Percentiles rank a stretch among this genome's conserved stretches.
These are phyloP conservation scores for Gorsachius goisagi DNA, from an alignment of 2,113 vertebrate genomes.

Conservation along the genomic window DNA sequence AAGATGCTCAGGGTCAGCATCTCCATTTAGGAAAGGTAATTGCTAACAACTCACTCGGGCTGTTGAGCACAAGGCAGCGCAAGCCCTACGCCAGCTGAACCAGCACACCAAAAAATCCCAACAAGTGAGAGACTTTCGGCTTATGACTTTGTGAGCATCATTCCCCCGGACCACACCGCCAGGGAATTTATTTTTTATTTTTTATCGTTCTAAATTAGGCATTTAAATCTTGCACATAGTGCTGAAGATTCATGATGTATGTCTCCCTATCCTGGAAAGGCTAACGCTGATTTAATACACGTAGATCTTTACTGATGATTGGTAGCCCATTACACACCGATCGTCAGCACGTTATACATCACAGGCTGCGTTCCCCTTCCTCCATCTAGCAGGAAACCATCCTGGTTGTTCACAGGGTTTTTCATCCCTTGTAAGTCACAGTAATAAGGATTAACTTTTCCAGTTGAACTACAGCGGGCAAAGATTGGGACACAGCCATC, in stretches of 20 bases:
- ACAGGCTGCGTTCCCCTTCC: not conserved
- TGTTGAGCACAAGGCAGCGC: not conserved
- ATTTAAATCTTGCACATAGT: not conserved
- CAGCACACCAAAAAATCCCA: not conserved
- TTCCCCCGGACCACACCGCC: not conserved
- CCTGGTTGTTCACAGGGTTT: not conserved
- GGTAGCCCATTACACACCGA: not conserved
- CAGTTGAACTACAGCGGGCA: not conserved
- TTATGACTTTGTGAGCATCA: not conserved
- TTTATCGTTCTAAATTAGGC: not conserved
- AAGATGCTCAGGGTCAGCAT: not conserved
- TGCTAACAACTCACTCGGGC: not conserved
- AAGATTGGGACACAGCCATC: not conserved
- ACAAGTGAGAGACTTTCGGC: not conserved
- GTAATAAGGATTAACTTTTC: not conserved
- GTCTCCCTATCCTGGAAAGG: not conserved
- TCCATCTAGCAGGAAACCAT: not conserved
- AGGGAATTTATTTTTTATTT: not conserved
- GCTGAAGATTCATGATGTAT: not conserved
- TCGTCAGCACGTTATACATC: not conserved
- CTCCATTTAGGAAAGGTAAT: not conserved
- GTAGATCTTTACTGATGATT: not conserved
- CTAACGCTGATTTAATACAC: constrained; percentile 8
- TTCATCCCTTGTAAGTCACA: not conserved
- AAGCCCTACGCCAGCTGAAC: not conserved